Conservation (phyloP, 2,797 vertebrate species). For the Xyrichtys novacula region DNA sequence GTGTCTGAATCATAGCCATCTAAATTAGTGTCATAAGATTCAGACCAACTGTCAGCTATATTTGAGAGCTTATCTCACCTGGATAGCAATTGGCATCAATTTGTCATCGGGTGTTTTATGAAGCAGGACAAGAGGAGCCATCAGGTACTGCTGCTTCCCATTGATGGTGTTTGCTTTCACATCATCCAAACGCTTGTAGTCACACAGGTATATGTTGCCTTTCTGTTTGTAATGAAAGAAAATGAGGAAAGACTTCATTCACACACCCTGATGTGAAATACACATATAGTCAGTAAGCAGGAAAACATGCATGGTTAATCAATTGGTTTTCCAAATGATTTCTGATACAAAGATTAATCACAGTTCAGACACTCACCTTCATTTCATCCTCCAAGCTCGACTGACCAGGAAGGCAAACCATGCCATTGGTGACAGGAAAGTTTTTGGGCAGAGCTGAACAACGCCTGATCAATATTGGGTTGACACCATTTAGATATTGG, state of each 20-base stretch:
- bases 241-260: not conserved
- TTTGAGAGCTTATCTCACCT: constrained; percentile 66
- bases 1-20: not conserved
- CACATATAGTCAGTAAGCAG: not conserved
- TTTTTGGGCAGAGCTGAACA: constrained; percentile 59
- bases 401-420: constrained; percentile 29
- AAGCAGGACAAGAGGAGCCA: constrained; percentile 75
- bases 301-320: not conserved
- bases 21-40: not conserved
- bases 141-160: constrained; percentile 70
- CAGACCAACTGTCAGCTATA: not conserved
- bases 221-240: constrained; percentile 66
- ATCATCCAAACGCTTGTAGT: constrained; percentile 78
- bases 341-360: not conserved
- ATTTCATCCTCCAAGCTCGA: constrained; percentile 54
- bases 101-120: constrained; percentile 62
- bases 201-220: constrained; percentile 81
- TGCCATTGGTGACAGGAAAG: constrained; percentile 66
- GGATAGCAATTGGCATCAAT: constrained; percentile 81
- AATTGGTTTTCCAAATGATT: not conserved
- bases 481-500: constrained; percentile 76
- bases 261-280: not conserved
- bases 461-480: constrained; percentile 71
- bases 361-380: constrained; percentile 50
- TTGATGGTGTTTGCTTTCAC: constrained; percentile 65